These are phyloP conservation scores for Ailurus styani DNA, from an alignment of 2,113 vertebrate genomes.

Conservation along the genomic window DNA sequence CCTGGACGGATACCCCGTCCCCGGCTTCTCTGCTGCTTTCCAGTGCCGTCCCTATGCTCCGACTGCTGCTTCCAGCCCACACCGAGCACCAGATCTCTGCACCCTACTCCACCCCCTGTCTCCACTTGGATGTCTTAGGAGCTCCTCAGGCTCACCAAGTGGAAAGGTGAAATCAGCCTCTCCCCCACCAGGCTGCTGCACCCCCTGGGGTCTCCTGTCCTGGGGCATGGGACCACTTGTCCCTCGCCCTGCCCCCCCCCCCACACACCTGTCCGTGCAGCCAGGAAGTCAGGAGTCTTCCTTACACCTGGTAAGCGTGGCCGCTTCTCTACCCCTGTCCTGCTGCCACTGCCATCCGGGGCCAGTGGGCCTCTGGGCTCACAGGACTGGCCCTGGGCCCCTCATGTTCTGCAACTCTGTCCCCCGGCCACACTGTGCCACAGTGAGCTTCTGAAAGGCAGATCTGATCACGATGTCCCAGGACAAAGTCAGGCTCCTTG, in stretches of 20 bases:
- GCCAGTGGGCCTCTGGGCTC: neutral
- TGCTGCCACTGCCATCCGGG: rapidly evolving
- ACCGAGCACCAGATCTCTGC: neutral
- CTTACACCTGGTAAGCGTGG: neutral
- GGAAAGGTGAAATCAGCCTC: neutral
- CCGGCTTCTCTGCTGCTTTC: rapidly evolving
- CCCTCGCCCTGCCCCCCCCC: neutral
- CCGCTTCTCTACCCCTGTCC: neutral
- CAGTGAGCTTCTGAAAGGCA: neutral
- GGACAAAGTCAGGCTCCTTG: neutral
- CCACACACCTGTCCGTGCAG: neutral
- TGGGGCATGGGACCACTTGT: too few species aligned
- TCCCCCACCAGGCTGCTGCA: neutral
- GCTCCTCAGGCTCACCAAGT: neutral
- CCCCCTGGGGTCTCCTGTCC: neutral
- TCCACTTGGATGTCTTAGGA: rapidly evolving
- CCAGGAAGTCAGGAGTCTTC: rapidly evolving
- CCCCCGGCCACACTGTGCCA: neutral
- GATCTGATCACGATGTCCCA: neutral
- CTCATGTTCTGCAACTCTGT: rapidly evolving
- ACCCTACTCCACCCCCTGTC: rapidly evolving
- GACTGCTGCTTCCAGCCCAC: too few species aligned
- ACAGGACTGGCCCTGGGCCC: rapidly evolving
- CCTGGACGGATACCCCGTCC: neutral
- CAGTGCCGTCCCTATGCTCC: rapidly evolving